Base-by-base conservation (phyloP, 2,113 vertebrate genomes). In the Plecotus auritus region DNA sequence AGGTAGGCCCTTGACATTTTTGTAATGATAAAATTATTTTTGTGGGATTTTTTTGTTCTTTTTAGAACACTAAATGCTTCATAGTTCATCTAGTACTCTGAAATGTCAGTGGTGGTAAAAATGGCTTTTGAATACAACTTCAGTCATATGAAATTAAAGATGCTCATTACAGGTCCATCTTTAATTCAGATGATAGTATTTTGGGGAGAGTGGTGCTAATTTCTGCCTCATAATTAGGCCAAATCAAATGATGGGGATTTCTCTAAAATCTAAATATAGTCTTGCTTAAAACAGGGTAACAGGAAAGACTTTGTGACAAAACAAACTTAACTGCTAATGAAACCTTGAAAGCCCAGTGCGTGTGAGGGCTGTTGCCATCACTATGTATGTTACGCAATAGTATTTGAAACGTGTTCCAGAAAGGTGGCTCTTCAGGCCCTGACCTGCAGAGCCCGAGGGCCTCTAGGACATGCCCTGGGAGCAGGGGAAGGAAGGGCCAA, bases 1-100 rank as follows among this genome's bases (percentile, higher is more conserved):
- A 90, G 66, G 14, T 23, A 88, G 35, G 54, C 45, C 85, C 64
- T 67, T 89, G 91, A 91, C 70, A 89, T 91, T 94, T 95, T 86
- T 40, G 6, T 81, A 96, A 70, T 37, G 59, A 32, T 83, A 56
- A 64, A 32, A 10, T 94, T 84, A 78, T 69, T 59, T 59, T 59
- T 59, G 56, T 59, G 8, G 56, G 37, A 4, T 7, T 12, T 51
- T 87, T 49, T 45, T 70, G 76, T 6, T 90, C 91, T 89, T 66
- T 69, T 70, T 64, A 90, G 77, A 92, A 49, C 91, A 76, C 56
- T 81, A 82, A 85, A 78, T 93, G 67, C n/a, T 56, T 95, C 66
- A 28, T 87, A 18, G 28, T 95, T 77, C n/a, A 35, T 82, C 45
- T 14, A 26, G 32, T 45, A 35, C 32, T 86, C 37, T 69, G 26